phyloP scores from a whole-genome alignment of 1,140 invertebrate genomes.

The Acyrthosiphon pisum region DNA sequence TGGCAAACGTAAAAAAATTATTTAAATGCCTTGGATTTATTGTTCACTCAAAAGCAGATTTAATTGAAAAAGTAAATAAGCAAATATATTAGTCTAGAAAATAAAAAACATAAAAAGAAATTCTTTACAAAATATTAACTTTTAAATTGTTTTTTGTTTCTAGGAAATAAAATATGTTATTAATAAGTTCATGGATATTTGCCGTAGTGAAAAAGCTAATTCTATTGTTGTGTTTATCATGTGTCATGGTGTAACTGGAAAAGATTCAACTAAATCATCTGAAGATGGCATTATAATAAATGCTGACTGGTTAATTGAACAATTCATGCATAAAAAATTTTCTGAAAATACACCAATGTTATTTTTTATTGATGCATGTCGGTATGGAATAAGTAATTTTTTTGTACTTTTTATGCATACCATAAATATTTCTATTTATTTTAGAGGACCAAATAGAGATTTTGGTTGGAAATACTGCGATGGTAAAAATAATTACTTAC shows the following conservation, averaged over 20 bases:
- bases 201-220: not conserved
- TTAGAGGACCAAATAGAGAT: conserved; percentile 23
- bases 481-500: not conserved
- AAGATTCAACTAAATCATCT: not conserved
- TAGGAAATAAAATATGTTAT: conserved; percentile 43
- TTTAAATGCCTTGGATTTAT: conserved; percentile 53
- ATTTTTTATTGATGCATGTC: conserved; percentile 57
- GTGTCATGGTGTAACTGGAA: conserved; percentile 41
- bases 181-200: not conserved
- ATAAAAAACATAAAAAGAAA: not conserved
- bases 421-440: conserved; percentile 13
- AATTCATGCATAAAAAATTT: not conserved
- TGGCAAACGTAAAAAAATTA: conserved; percentile 35
- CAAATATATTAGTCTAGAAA: too few relatives aligned
- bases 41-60: not conserved
- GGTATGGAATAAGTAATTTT: conserved; percentile 18
- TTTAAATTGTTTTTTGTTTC: not conserved
- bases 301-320: conserved; percentile 33
- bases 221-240: conserved; percentile 56
- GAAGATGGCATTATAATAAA: conserved; percentile 29
- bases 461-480: not conserved
- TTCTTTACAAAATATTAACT: not conserved
- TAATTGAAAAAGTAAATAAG: not conserved
- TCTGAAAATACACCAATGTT: conserved; percentile 50
- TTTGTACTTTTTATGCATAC: not conserved